These are phyloP conservation scores for Chelonoidis abingdonii DNA, from an alignment of 2,113 vertebrate genomes.

Conservation along the genomic window DNA sequence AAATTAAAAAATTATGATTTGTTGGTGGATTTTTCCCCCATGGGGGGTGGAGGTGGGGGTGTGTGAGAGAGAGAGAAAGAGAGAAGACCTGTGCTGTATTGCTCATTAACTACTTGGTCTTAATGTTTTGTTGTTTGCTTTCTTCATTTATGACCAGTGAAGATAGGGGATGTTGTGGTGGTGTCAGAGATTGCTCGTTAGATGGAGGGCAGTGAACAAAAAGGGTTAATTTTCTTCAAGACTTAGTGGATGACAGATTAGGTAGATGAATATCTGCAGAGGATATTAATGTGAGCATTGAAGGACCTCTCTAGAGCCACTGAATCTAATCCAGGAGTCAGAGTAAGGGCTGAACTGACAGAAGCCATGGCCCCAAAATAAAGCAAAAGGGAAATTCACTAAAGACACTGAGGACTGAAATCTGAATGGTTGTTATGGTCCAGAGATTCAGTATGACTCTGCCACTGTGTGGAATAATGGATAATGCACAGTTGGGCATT, in stretches of 20 bases:
- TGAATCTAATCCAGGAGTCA: background rate
- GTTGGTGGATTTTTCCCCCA: too few species aligned
- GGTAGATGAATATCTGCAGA: fast-evolving
- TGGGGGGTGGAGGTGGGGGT: too few species aligned
- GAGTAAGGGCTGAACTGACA: background rate
- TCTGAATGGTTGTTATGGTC: background rate
- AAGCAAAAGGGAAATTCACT: background rate
- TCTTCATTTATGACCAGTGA: background rate
- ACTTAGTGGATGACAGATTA: background rate
- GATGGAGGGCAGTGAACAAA: background rate
- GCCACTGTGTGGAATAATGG: background rate
- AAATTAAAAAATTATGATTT: background rate
- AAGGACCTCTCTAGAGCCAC: fast-evolving
- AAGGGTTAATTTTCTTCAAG: background rate
- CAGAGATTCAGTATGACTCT: background rate
- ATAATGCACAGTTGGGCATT: background rate
- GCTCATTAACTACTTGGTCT: background rate
- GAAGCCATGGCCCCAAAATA: background rate
- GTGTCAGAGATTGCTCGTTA: background rate
- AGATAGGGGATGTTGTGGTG: background rate
- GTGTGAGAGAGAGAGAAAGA: background rate
- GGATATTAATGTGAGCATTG: background rate
- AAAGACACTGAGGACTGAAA: background rate
- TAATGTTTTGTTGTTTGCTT: background rate
- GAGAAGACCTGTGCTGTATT: background rate